Evolutionary conservation across 2,888 invertebrate genomes (phyloP).

Genomic region (Eupithecia vulgata): DNA sequence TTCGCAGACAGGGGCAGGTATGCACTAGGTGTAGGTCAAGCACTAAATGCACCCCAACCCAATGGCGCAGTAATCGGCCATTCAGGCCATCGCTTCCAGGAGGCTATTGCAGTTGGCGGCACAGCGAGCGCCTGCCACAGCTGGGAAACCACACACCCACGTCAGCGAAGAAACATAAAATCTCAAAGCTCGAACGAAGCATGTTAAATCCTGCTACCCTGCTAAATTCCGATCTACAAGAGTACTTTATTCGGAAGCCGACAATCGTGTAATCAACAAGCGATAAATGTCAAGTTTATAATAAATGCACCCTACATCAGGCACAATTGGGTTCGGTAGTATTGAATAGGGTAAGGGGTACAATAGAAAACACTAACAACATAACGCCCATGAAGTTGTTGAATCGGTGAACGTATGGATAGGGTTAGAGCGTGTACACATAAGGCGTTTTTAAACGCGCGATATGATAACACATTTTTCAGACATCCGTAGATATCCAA

Average conservation of each 20-base stretch:
- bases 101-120: no score
- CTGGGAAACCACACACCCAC: no score
- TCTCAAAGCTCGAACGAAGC: background rate
- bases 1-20: no score
- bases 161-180: no score
- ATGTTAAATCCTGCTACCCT: background rate
- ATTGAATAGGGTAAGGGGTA: slow-evolving; percentile 11
- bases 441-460: background rate
- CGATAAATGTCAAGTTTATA: slow-evolving; percentile 46
- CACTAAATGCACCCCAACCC: no score
- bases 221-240: background rate
- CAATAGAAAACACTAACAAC: slow-evolving; percentile 54
- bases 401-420: slow-evolving; percentile 32
- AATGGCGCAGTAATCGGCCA: no score
- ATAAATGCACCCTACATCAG: slow-evolving; percentile 38
- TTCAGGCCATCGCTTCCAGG: no score
- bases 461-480: background rate
- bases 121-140: no score
- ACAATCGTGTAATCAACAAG: slow-evolving; percentile 40
- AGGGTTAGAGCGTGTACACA: background rate
- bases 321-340: slow-evolving; percentile 10
- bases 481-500: no score
- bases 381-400: slow-evolving; percentile 69
- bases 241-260: background rate
- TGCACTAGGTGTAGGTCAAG: no score